phyloP scores from a whole-genome alignment of 2,113 vertebrate species.

The Antechinus stuartii region DNA sequence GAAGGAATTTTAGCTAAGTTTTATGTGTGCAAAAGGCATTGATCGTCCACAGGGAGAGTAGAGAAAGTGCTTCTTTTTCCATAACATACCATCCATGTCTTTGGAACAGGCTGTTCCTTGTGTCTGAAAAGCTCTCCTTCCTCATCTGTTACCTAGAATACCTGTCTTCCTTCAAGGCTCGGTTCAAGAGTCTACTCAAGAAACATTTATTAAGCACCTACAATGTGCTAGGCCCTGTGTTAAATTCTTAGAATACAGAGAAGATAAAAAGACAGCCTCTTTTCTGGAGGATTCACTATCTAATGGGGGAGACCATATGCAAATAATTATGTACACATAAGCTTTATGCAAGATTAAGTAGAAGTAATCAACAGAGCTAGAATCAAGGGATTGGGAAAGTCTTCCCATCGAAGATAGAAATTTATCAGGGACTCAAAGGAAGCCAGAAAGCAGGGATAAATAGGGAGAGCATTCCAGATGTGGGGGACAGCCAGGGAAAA shows the following conservation, averaged over 20 bases:
- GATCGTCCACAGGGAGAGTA: background rate
- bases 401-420: background rate
- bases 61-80: background rate
- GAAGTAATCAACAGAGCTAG: background rate
- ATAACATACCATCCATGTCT: background rate
- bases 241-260: background rate
- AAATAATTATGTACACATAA: background rate
- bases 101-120: background rate
- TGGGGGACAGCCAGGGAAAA: background rate
- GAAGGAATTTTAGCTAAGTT: background rate
- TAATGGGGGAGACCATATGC: background rate
- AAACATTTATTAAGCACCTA: background rate
- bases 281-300: background rate
- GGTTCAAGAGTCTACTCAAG: background rate
- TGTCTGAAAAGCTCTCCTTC: background rate
- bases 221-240: background rate
- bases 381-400: background rate
- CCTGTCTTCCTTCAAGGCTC: background rate
- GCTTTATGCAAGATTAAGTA: background rate
- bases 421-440: background rate
- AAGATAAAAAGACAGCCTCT: background rate
- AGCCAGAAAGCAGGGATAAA: background rate
- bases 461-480: background rate
- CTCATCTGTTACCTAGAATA: background rate
- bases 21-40: background rate